These are phyloP conservation scores for Pygathrix nemaeus DNA, from an alignment of 2,113 vertebrate species.

Conservation along the genomic window DNA sequence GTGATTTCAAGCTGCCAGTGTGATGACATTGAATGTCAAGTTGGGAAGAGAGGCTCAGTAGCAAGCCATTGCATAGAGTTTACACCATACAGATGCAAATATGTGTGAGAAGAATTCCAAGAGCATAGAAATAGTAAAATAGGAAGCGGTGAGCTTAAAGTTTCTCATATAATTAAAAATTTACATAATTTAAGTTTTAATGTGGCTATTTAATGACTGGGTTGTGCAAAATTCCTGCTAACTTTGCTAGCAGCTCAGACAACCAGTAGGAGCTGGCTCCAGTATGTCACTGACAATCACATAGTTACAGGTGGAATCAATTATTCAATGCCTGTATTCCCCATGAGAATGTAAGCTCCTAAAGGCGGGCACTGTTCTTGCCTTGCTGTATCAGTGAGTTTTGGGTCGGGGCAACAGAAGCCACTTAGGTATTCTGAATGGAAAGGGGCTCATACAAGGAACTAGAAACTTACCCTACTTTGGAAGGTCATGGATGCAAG, in stretches of 20 bases:
- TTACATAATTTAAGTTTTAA: constrained; percentile 11
- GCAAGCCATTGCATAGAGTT: neutral
- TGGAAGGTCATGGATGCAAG: neutral
- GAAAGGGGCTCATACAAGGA: neutral
- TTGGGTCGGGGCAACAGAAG: neutral
- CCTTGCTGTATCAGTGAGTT: neutral
- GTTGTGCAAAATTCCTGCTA: neutral
- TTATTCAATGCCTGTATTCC: neutral
- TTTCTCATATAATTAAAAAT: neutral
- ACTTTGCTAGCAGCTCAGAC: neutral
- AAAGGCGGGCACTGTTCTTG: neutral
- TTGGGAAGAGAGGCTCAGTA: neutral
- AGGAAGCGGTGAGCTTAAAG: neutral
- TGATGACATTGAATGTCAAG: neutral
- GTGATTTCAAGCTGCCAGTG: neutral
- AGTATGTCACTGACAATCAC: neutral
- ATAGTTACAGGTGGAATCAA: neutral
- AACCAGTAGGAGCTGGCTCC: neutral
- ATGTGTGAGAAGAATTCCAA: neutral
- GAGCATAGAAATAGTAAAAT: neutral
- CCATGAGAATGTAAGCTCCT: neutral
- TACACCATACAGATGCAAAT: neutral
- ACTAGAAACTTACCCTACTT: neutral
- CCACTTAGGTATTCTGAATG: neutral
- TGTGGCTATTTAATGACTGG: neutral